Evolutionary conservation across 2,888 invertebrate species (phyloP).

Genomic region (Gasteruption jaculator): DNA sequence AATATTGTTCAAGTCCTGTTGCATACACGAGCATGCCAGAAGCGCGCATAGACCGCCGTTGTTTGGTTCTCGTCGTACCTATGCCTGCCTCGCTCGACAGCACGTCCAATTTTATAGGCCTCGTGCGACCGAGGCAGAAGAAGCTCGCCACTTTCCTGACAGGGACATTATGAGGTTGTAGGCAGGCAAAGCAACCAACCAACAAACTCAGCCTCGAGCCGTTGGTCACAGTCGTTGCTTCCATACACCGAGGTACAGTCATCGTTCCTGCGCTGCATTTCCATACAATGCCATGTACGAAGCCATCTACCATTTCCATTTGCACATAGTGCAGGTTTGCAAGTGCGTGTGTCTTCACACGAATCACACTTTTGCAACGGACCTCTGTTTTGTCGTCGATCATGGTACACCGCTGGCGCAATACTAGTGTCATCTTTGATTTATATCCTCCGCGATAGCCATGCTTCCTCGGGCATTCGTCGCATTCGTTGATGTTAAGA

Average conservation of each 20-base stretch:
- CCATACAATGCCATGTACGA: constrained; percentile 51
- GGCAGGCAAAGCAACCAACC: not conserved
- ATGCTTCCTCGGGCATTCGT: no score
- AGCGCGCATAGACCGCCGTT: no score
- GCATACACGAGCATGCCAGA: no score
- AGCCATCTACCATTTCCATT: constrained; percentile 46
- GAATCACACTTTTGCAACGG: constrained; percentile 37
- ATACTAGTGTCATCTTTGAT: no score
- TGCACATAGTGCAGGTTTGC: no score
- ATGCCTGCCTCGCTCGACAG: constrained; percentile 33
- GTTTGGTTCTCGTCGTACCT: no score
- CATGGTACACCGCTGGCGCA: no score
- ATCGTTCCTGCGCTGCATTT: constrained; percentile 36
- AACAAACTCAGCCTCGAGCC: constrained; percentile 16
- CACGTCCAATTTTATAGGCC: constrained; percentile 41
- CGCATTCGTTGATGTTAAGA: no score
- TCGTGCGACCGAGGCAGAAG: no score
- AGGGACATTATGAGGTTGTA: constrained; percentile 40
- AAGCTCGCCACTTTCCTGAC: constrained; percentile 45
- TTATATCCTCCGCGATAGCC: no score
- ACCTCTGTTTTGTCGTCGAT: constrained; percentile 30
- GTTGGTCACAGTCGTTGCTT: constrained; percentile 46
- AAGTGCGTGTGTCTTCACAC: constrained; percentile 36
- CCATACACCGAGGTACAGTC: constrained; percentile 25
- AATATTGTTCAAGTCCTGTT: no score